phyloP scores from a whole-genome alignment of 2,797 vertebrate species.

The Etheostoma perlongum region DNA sequence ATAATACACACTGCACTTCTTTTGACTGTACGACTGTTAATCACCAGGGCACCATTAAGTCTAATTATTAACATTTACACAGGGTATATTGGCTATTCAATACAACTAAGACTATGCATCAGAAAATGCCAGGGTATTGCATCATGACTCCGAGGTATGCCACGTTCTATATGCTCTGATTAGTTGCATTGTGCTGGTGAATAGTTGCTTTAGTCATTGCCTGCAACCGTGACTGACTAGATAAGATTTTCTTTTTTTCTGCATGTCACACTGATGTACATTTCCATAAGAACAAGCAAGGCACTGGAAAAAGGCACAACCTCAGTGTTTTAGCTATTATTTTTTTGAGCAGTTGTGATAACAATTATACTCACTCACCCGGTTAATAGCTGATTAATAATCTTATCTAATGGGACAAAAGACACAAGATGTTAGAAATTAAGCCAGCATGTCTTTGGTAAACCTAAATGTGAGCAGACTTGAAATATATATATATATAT shows the following conservation, averaged over 20 bases:
- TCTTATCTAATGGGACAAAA: background rate
- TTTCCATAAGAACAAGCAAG: slow-evolving; percentile 35
- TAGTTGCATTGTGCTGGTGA: slow-evolving; percentile 62
- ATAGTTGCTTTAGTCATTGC: slow-evolving; percentile 35
- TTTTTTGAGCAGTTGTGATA: background rate
- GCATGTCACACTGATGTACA: slow-evolving; percentile 26
- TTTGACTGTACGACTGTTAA: slow-evolving; percentile 7
- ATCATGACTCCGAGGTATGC: slow-evolving; percentile 21
- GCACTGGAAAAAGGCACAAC: background rate
- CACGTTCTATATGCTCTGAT: slow-evolving; percentile 54
- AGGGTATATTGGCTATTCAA: slow-evolving; percentile 23
- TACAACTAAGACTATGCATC: background rate
- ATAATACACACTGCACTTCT: slow-evolving; percentile 19
- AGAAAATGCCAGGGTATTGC: slow-evolving; percentile 19
- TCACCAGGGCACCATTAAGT: slow-evolving; percentile 12
- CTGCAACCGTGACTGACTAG: slow-evolving; percentile 56
- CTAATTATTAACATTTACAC: slow-evolving; percentile 33
- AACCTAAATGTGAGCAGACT: background rate
- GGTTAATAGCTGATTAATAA: background rate
- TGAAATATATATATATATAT: too few relatives aligned
- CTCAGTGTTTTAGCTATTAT: background rate
- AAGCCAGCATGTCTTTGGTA: background rate
- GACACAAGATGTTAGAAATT: background rate
- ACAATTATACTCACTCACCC: background rate
- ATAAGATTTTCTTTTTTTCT: slow-evolving; percentile 40